A percentile compares a stretch with the other conserved stretches of the same genome.
phyloP scores from a whole-genome alignment of 2,888 invertebrate genomes.

The Timandra comae region DNA sequence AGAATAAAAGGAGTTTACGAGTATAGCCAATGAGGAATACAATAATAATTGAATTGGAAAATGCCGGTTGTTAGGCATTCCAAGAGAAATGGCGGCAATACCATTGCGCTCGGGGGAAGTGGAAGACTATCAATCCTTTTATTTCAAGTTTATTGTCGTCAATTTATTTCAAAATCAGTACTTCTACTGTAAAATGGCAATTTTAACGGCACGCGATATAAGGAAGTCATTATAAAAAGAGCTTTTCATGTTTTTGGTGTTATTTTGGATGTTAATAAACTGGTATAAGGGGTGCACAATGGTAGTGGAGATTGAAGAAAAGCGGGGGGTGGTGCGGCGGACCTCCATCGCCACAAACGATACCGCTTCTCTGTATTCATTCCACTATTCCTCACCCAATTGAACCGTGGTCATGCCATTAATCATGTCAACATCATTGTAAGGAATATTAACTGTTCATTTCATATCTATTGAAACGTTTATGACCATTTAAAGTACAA shows the following conservation, averaged over 20 bases:
- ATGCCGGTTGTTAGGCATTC: not conserved
- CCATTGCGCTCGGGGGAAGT: conserved; percentile 1
- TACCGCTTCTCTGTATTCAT: conserved; percentile 28
- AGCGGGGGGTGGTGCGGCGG: conserved; percentile 10
- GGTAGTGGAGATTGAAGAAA: conserved; percentile 18
- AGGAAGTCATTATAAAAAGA: conserved; percentile 49
- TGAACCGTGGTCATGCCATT: conserved; percentile 38
- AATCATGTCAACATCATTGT: conserved; percentile 45
- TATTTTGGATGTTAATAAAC: conserved; percentile 32
- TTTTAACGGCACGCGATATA: conserved; percentile 32
- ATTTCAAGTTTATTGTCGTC: conserved; percentile 3
- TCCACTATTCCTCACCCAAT: conserved; percentile 39
- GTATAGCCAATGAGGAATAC: not conserved
- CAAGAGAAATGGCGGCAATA: not conserved
- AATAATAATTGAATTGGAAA: not conserved
- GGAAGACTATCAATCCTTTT: conserved; percentile 9
- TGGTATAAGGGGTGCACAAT: conserved; percentile 36
- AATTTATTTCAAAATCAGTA: conserved; percentile 2
- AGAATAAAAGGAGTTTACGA: too few species aligned
- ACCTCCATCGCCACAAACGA: too few species aligned
- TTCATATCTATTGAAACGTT: conserved; percentile 29
- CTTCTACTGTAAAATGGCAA: conserved; percentile 9
- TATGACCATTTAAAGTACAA: conserved; percentile 13
- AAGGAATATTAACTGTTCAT: conserved; percentile 25
- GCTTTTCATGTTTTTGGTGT: conserved; percentile 45